Conservation (phyloP, 2,888 invertebrate species). For the Exocentrus adspersus region DNA sequence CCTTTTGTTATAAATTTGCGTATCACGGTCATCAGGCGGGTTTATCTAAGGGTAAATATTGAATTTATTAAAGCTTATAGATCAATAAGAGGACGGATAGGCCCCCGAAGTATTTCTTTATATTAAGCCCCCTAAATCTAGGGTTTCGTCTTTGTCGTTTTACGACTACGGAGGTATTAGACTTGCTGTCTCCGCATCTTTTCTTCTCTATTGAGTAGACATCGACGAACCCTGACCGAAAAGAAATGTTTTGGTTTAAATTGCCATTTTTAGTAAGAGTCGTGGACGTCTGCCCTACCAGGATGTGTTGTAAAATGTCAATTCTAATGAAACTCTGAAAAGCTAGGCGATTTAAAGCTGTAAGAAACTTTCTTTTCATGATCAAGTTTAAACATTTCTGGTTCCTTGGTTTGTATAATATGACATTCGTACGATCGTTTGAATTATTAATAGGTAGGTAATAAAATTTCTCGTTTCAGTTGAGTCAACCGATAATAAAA, state of each 20-base stretch:
- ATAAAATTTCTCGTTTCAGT: background rate
- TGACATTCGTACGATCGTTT: background rate
- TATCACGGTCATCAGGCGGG: background rate
- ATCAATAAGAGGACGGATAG: background rate
- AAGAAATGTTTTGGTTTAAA: background rate
- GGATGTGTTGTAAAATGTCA: no score
- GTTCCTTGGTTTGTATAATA: no score
- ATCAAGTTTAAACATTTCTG: no score
- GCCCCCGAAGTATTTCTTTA: background rate
- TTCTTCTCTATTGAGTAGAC: background rate
- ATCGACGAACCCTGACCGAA: background rate
- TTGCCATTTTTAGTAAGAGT: no score
- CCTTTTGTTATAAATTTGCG: background rate
- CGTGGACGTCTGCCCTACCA: no score
- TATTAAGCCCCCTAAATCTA: background rate
- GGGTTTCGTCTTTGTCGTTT: background rate
- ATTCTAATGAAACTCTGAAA: no score
- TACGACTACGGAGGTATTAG: background rate
- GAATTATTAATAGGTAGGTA: background rate
- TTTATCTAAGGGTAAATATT: background rate
- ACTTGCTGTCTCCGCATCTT: background rate
- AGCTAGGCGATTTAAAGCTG: no score
- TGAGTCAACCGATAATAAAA: background rate
- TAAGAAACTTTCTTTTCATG: no score
- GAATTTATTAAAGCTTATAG: background rate